Base-by-base conservation (phyloP, 2,888 invertebrate genomes). In the Strigamia maritima region DNA sequence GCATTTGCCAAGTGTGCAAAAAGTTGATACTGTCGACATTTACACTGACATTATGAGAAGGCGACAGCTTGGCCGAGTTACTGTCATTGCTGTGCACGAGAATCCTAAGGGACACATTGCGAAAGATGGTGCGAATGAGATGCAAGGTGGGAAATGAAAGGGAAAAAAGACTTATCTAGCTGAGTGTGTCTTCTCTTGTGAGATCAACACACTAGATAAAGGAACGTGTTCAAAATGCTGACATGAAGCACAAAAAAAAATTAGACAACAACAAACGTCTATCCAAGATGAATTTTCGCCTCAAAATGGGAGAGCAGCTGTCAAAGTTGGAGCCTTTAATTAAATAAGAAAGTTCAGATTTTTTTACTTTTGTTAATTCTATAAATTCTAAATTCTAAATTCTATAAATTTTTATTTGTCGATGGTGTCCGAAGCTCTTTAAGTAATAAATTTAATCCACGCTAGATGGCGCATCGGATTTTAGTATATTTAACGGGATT, bases 21-120 rank as follows among this genome's bases (percentile, higher is more conserved):
- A 60, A 60, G 22, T 22, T 22, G 60, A 60, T 22, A 60, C 16
- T 22, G 22, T 60, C 60, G 60, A 60, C 60, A 60, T 60, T 60
- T 60, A 60, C 60, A 60, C 60, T 60, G 60, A 60, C 60, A 60
- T 60, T 60, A 60, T 60, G 60, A 60, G 60, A 60, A 60, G 60
- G 60, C 60, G 60, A 60, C 60, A 60, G 60, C 60, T 60, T 60
- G 60, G 60, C 60, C 60, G 24, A 60, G 60, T 60, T 60, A 60
- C 60, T 60, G 60, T 60, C 60, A 60, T 60, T 60, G 60, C 60
- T 60, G 60, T 60, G 60, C 22, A 14, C 22, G 60, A 60, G 60
- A 6, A 60, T 60, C 60, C 60, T 60, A 22, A 60, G 60, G 60
- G 60, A 60, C 60, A 19, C 60, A 60, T 60, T 60, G 60, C 60